Evolutionary conservation across 2,797 vertebrate genomes (phyloP).

Genomic region (Nannoperca obscura): DNA sequence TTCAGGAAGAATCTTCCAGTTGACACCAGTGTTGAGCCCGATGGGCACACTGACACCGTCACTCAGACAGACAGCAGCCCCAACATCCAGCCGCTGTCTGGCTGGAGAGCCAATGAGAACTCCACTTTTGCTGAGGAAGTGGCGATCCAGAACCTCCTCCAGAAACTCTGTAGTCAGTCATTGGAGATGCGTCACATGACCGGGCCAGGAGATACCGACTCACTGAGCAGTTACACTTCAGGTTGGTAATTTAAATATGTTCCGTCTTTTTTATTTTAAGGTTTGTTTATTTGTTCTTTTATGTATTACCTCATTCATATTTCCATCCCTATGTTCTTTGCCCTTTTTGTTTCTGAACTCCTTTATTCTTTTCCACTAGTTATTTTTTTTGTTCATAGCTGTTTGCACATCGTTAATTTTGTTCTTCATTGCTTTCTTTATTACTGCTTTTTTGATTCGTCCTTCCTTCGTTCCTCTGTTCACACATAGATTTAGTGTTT

Average conservation of each 20-base stretch:
- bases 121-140: slow-evolving; percentile 78
- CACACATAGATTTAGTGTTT: neutral
- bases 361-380: neutral
- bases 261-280: neutral
- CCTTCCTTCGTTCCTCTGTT: neutral
- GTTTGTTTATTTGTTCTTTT: neutral
- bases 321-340: neutral
- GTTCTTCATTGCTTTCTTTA: neutral
- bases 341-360: neutral
- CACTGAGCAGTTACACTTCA: slow-evolving; percentile 83
- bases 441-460: neutral
- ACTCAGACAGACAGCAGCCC: slow-evolving; percentile 51
- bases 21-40: slow-evolving; percentile 12
- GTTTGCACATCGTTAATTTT: neutral
- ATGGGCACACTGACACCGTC: slow-evolving; percentile 45
- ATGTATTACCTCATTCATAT: neutral
- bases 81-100: slow-evolving; percentile 15
- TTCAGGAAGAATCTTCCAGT: slow-evolving; percentile 40
- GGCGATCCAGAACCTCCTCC: slow-evolving; percentile 83
- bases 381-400: neutral
- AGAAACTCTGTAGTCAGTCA: slow-evolving; percentile 81
- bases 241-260: slow-evolving; percentile 45
- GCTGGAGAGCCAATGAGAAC: slow-evolving; percentile 68
- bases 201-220: slow-evolving; percentile 78
- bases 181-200: slow-evolving; percentile 67